These are phyloP conservation scores for Danio kyathit DNA, from an alignment of 2,797 vertebrate species.

Conservation along the genomic window DNA sequence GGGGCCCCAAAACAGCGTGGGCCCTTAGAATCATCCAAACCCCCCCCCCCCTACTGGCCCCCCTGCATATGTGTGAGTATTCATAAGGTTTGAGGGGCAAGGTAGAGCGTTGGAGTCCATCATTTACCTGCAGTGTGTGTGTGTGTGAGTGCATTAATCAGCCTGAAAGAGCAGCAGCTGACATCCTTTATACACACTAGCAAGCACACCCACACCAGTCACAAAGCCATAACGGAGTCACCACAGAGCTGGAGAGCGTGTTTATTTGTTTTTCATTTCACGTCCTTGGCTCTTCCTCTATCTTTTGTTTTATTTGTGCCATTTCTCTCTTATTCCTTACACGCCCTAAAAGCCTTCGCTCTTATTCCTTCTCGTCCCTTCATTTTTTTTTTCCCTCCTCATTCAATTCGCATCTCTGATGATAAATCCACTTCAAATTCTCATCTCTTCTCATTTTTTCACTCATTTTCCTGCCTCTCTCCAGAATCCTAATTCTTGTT, in stretches of 20 bases:
- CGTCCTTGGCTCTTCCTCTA: slow-evolving; percentile 18
- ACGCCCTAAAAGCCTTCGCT: slow-evolving; percentile 21
- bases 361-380: slow-evolving; percentile 3
- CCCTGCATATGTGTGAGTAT: slow-evolving; percentile 19
- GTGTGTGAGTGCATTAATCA: slow-evolving; percentile 60
- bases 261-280: slow-evolving; percentile 40
- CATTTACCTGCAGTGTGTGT: slow-evolving; percentile 56
- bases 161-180: slow-evolving; percentile 47
- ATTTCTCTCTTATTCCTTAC: slow-evolving; percentile 30
- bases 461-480: slow-evolving; percentile 29
- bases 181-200: slow-evolving; percentile 54
- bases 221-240: slow-evolving; percentile 9
- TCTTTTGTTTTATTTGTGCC: slow-evolving; percentile 47
- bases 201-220: slow-evolving; percentile 8
- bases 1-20: too few relatives aligned
- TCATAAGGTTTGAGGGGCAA: not conserved
- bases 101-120: slow-evolving; percentile 40
- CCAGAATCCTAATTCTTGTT: slow-evolving; percentile 41
- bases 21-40: too few relatives aligned
- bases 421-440: slow-evolving; percentile 55
- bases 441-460: slow-evolving; percentile 47
- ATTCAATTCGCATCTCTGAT: slow-evolving; percentile 39
- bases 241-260: not conserved
- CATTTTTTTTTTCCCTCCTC: slow-evolving; percentile 17
- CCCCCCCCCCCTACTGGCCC: too few relatives aligned